Conservation (phyloP, 2,888 invertebrate species). For the Panzeria rudis region DNA sequence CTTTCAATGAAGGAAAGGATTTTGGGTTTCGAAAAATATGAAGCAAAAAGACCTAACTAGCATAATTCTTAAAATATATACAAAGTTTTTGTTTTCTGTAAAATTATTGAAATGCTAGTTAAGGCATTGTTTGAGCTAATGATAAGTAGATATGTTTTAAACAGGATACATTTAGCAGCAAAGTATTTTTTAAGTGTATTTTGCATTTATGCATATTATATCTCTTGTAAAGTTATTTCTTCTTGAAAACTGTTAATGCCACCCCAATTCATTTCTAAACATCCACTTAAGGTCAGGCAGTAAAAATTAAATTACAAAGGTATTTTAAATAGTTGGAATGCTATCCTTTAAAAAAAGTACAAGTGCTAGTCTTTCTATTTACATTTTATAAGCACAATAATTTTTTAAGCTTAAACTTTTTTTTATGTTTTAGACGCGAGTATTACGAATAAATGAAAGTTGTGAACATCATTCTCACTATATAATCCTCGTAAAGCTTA, state of each 20-base stretch:
- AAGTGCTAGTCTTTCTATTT: background rate
- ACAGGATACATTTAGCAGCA: too few relatives aligned
- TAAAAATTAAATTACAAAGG: background rate
- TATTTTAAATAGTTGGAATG: background rate
- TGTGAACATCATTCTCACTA: conserved; percentile 48
- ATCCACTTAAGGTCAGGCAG: background rate
- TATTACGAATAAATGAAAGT: conserved; percentile 19
- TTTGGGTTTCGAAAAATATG: too few relatives aligned
- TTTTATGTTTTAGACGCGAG: background rate
- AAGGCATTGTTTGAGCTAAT: too few relatives aligned
- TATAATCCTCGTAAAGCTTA: conserved; percentile 49
- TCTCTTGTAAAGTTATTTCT: background rate
- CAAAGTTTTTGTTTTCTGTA: too few relatives aligned
- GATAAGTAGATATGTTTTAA: too few relatives aligned
- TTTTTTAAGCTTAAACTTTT: background rate
- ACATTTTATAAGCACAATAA: background rate
- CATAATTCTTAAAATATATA: too few relatives aligned
- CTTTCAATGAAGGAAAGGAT: too few relatives aligned
- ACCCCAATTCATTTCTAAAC: too few relatives aligned
- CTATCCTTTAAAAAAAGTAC: background rate
- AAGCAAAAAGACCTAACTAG: too few relatives aligned
- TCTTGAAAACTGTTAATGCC: background rate
- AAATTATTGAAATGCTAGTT: too few relatives aligned
- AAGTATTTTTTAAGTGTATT: too few relatives aligned
- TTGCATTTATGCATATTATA: too few relatives aligned